phyloP scores from a whole-genome alignment of 2,888 invertebrate genomes.

The Polyommatus icarus region DNA sequence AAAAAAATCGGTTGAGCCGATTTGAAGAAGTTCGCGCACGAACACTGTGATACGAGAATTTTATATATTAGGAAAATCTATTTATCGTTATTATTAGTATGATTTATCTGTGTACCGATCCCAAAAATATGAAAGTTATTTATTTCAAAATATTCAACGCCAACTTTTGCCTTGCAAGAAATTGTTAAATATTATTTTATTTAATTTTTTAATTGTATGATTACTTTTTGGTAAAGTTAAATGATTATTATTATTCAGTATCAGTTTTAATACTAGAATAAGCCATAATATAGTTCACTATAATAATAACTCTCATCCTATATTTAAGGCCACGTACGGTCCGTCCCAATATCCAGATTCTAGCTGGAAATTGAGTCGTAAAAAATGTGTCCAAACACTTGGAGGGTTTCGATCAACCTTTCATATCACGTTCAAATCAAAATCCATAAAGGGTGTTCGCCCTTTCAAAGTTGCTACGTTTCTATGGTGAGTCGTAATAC shows the following conservation, averaged over 20 bases:
- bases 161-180: no score
- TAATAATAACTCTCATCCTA: background rate
- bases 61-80: no score
- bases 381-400: constrained; percentile 24
- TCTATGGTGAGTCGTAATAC: background rate
- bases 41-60: no score
- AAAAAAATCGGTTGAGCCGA: no score
- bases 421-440: constrained; percentile 28
- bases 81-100: no score
- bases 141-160: no score
- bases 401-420: constrained; percentile 1
- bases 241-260: background rate
- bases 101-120: no score
- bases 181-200: no score
- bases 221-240: background rate
- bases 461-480: background rate
- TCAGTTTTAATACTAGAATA: background rate
- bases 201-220: no score
- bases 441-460: constrained; percentile 20
- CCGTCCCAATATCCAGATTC: constrained; percentile 1
- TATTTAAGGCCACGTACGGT: background rate
- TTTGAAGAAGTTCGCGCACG: no score
- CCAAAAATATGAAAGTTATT: no score
- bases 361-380: constrained; percentile 27
- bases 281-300: no score